Base-by-base conservation (phyloP, 1,140 invertebrate species). In the Drosophila melanica region DNA sequence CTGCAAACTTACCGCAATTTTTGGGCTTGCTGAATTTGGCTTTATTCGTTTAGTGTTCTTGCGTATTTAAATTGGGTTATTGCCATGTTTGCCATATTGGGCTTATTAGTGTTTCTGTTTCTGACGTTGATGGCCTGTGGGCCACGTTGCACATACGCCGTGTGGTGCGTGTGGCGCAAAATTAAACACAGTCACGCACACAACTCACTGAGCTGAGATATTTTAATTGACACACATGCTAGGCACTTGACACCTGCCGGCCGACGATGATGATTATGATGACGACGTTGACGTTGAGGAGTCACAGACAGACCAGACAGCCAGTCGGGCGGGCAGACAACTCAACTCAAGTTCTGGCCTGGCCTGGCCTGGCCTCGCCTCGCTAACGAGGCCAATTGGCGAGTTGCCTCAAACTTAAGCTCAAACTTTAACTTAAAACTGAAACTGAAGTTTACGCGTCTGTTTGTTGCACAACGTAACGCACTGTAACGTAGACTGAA, bases 191-290 rank as follows among this genome's bases (percentile, higher is more conserved):
- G 71, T 68, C 71, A 74, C 66, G 71, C 65, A 74, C 71, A 55
- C 82, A 85, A 86, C 63, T 81, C 81, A 81, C 82, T 81, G 70
- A 65, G 82, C 75, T 80, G 82, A 79, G 72, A 82, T 65, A 79
- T 86, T 86, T 87, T 86, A 86, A 86, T 86, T 86, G 82, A 86
- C 82, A 86, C 78, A 86, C 81, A 86, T 85, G 60, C 72, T 74
- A 54, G 57, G 57, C 77, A 84, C 81, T 84, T 77, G 81, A 80
- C 77, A 74, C 75, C 75, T 77, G 60, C 35, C 70, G 39, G 54
- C 42, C 63, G 57, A 53, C 39, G 57, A 53, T 33, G 70, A 37
- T 33, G 42, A 33, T 57, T 41, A 77, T 69, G 47, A 67, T 37
- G 59, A 53, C 41, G 66, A 73, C 55, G 80, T 33, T 84, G 72